phyloP scores from a whole-genome alignment of 2,113 vertebrate species.

The Elephas maximus region DNA sequence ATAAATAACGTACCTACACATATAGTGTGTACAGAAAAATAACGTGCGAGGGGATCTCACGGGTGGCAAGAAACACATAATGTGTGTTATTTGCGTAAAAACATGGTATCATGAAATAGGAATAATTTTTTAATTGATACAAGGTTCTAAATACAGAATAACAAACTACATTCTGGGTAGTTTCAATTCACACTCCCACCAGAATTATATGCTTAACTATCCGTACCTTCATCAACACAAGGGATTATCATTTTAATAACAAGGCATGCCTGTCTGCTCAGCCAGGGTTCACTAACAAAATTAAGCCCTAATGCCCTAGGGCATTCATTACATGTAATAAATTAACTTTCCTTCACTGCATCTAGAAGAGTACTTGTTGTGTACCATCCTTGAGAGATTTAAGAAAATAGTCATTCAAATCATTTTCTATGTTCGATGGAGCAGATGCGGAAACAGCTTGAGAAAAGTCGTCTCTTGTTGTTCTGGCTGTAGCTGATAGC shows the following conservation, averaged over 20 bases:
- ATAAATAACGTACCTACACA: too few relatives aligned
- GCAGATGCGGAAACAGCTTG: not conserved
- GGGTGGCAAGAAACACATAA: too few relatives aligned
- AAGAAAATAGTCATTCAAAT: too few relatives aligned
- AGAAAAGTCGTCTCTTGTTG: slow-evolving; percentile 1
- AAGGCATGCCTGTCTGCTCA: slow-evolving; percentile 27
- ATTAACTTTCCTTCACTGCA: too few relatives aligned
- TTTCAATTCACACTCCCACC: not conserved
- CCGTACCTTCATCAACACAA: not conserved
- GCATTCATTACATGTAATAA: too few relatives aligned
- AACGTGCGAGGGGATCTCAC: too few relatives aligned
- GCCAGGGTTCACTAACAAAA: not conserved
- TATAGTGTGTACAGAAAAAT: too few relatives aligned
- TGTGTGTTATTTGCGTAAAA: too few relatives aligned
- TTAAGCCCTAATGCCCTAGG: too few relatives aligned
- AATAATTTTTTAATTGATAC: not conserved
- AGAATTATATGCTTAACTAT: not conserved
- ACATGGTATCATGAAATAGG: not conserved
- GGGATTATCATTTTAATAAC: slow-evolving; percentile 59
- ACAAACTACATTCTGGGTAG: not conserved
- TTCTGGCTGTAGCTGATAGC: slow-evolving; percentile 17
- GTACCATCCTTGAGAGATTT: too few relatives aligned
- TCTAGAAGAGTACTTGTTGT: too few relatives aligned
- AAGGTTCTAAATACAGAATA: slow-evolving; percentile 22
- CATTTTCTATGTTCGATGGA: slow-evolving; percentile 9